Conservation (phyloP, 92 coral and sea anemone species). For the Parazoanthus darwini region DNA sequence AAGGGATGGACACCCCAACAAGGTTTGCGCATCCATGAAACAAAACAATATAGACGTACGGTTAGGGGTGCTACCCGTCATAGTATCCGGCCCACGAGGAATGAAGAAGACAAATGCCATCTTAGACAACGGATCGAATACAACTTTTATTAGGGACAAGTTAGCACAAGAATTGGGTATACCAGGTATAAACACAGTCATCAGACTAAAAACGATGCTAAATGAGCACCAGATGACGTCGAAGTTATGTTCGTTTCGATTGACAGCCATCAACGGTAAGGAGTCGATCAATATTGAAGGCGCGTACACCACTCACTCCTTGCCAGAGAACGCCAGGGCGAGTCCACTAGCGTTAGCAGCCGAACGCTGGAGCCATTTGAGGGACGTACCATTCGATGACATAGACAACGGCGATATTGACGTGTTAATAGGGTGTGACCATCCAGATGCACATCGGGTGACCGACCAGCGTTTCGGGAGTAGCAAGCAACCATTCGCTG, state of each 20-base stretch:
- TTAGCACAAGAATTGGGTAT: slow-evolving; percentile 4
- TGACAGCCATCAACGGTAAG: slow-evolving; percentile 3
- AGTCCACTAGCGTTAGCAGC: slow-evolving; percentile 7
- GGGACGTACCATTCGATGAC: neutral
- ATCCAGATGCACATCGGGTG: slow-evolving; percentile 2
- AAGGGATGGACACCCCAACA: too few species aligned
- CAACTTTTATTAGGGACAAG: slow-evolving; percentile 4
- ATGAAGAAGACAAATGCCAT: neutral
- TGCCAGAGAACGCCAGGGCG: slow-evolving; percentile 1
- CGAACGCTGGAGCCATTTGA: slow-evolving; percentile 7
- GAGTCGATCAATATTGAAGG: slow-evolving; percentile 1
- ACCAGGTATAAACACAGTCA: slow-evolving; percentile 1
- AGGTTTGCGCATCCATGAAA: too few species aligned
- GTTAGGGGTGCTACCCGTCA: too few species aligned
- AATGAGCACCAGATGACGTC: neutral
- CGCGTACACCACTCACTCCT: neutral
- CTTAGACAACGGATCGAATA: too few species aligned
- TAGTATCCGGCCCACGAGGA: slow-evolving; percentile 5
- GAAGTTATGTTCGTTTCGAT: neutral
- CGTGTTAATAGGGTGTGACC: neutral
- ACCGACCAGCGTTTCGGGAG: slow-evolving; percentile 2
- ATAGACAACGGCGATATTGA: neutral
- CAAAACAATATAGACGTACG: too few species aligned
- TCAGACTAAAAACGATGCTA: neutral
- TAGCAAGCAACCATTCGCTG: neutral